Conservation (phyloP, 2,113 vertebrate genomes). For the Paralichthys olivaceus region DNA sequence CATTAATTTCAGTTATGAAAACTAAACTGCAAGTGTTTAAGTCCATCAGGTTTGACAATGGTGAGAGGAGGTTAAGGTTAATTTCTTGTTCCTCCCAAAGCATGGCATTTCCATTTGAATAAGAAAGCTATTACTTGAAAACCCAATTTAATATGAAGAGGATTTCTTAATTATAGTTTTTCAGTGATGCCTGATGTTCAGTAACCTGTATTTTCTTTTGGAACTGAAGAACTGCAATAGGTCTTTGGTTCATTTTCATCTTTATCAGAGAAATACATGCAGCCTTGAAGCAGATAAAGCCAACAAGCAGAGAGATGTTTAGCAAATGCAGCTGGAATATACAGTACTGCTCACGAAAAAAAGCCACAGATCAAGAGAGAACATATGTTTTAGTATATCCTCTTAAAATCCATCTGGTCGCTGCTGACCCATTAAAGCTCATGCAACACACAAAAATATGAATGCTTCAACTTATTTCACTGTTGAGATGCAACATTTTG, state of each 20-base stretch:
- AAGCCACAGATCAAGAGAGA: too few relatives aligned
- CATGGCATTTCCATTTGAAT: neutral
- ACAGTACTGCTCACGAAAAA: too few relatives aligned
- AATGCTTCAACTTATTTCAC: too few relatives aligned
- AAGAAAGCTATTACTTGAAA: neutral
- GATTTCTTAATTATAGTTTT: neutral
- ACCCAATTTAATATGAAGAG: neutral
- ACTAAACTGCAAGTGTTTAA: neutral
- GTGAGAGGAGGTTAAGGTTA: neutral
- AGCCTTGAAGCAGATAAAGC: neutral
- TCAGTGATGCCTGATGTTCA: neutral
- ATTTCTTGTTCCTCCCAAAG: neutral
- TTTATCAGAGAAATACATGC: constrained; percentile 5
- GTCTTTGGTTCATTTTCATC: neutral
- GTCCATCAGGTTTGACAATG: neutral
- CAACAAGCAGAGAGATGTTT: neutral
- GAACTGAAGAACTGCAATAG: neutral
- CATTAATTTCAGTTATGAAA: too few relatives aligned
- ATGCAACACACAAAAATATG: too few relatives aligned
- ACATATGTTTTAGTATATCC: too few relatives aligned
- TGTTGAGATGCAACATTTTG: too few relatives aligned
- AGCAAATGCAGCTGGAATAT: neutral
- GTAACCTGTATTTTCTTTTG: neutral
- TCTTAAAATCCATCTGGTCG: too few relatives aligned
- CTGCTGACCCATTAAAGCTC: too few relatives aligned